Conservation (phyloP, 2,113 vertebrate species). For the Epinephelus lanceolatus region DNA sequence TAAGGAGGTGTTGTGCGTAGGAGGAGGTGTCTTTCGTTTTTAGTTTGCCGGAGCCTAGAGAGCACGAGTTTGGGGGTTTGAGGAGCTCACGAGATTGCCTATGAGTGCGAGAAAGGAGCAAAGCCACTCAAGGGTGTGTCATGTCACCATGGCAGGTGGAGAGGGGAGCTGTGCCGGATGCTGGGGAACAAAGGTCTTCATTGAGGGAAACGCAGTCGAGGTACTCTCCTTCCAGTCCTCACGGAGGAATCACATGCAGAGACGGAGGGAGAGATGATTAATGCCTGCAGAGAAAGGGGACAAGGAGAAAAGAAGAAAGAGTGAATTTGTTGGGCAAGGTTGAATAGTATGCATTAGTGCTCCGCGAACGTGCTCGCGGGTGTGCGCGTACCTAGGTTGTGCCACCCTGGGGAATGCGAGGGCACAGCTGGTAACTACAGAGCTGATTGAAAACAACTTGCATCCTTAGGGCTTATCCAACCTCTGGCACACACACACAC, state of each 20-base stretch:
- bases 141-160: conserved; percentile 98
- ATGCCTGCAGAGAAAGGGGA: conserved; percentile 71
- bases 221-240: conserved; percentile 51
- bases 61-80: conserved; percentile 21
- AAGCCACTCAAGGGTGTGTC: conserved; percentile 79
- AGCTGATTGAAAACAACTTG: conserved; percentile 82
- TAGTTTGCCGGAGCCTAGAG: conserved; percentile 6
- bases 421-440: conserved; percentile 83
- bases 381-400: conserved; percentile 58
- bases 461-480: conserved; percentile 76
- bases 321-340: conserved; percentile 67
- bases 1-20: conserved; percentile 38
- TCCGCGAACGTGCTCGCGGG: conserved; percentile 39
- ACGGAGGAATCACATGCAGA: conserved; percentile 55
- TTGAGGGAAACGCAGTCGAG: conserved; percentile 28
- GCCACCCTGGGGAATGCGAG: conserved; percentile 69
- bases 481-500: conserved; percentile 65
- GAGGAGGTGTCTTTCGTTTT: conserved; percentile 33
- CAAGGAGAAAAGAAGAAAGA: conserved; percentile 70
- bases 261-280: conserved; percentile 57
- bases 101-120: conserved; percentile 53
- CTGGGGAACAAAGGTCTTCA: conserved; percentile 75
- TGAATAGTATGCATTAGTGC: conserved; percentile 67
- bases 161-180: conserved; percentile 50
- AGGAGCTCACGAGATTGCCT: conserved; percentile 50